phyloP scores from a whole-genome alignment of 2,797 vertebrate species.

The Muscicapa striata region DNA sequence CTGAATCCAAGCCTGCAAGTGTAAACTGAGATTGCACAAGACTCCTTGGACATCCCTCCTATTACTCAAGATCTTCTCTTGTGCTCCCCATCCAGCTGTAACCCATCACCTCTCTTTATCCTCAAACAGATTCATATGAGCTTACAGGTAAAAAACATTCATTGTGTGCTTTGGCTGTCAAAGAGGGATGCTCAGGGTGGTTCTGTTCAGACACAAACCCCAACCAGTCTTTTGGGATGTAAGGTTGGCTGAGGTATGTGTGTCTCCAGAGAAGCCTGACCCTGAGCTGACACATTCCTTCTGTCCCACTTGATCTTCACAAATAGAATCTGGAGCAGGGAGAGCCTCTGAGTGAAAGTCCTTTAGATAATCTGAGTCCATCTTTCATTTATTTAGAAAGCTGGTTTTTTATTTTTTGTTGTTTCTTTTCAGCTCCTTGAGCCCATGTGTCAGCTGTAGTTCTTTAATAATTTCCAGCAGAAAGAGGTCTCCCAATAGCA shows the following conservation, averaged over 20 bases:
- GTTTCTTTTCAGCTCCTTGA: background rate
- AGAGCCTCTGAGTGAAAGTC: background rate
- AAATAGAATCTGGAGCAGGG: background rate
- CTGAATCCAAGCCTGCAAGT: background rate
- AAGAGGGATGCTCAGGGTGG: background rate
- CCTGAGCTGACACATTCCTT: background rate
- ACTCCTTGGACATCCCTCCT: background rate
- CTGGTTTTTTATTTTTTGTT: background rate
- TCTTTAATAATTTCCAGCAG: background rate
- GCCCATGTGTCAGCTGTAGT: background rate
- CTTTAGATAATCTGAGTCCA: background rate
- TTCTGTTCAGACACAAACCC: background rate
- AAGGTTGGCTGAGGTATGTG: background rate
- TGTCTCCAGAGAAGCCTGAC: background rate
- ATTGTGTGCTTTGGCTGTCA: rapidly evolving
- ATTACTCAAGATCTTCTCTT: background rate
- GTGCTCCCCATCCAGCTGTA: background rate
- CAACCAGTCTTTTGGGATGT: background rate
- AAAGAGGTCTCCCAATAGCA: background rate
- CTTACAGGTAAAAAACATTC: background rate
- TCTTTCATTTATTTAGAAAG: background rate
- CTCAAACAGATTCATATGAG: background rate
- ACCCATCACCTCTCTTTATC: background rate
- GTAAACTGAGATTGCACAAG: background rate
- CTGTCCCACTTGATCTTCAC: background rate